Base-by-base conservation (phyloP, 1,140 invertebrate species). In the Ylistrum balloti region DNA sequence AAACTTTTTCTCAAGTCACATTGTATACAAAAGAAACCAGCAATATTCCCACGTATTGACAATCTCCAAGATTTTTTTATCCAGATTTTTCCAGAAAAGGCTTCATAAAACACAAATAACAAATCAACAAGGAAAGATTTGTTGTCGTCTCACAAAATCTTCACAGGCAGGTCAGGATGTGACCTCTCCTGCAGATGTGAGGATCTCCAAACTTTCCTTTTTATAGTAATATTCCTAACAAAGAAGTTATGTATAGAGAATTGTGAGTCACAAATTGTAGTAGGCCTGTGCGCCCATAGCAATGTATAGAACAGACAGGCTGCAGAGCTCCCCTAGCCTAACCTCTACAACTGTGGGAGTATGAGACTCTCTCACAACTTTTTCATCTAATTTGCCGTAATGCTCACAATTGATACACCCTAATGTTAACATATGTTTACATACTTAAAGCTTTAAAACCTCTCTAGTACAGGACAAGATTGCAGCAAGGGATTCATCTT, bases 381-480 rank as follows among this genome's bases (percentile, higher is more conserved):
- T 45, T 45, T 45, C 41, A 74, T 74, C 56, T 74, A 74, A 74
- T 74, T 74, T 28, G n/a, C 56, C 11, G 56, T 74, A 74, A 74
- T 74, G 22, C 56, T 28, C n/a, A 74, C 56, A 74, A 74, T 74
- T 74, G 56, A 74, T 74, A 74, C 56, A 74, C 56, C 56, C 56
- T n/a, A 5, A 74, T 74, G 56, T 74, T 74, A 74, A 74, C 56
- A 74, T 74, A 74, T 74, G 56, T 74, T 74, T 74, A 74, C 56
- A 74, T 74, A 74, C 56, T 74, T 74, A 74, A 56, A 74, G 56
- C n/a, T n/a, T 28, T 74, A 74, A 74, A 74, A 74, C 56, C 56
- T 74, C 15, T 74, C 56, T 74, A 17, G 22, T 74, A 45, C 41
- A 17, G 41, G 41, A 45, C 41, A 45, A 45, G 56, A 74, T 74